Evolutionary conservation across 1,140 invertebrate species (phyloP), one percentile per base, ranked within the genome.

Genomic region (Zaprionus vittiger): DNA sequence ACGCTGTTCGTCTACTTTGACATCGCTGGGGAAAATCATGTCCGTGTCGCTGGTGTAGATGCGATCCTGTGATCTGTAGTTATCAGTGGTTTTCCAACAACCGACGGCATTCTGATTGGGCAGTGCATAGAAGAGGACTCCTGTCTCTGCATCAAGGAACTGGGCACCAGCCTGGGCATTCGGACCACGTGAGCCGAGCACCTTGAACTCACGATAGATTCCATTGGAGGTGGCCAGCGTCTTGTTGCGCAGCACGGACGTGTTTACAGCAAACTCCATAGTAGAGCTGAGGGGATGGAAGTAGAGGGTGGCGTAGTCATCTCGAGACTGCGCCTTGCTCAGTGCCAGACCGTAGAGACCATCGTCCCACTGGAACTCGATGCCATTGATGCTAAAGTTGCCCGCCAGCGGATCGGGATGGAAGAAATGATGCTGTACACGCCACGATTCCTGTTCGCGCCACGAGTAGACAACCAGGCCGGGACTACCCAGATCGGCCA

Each of bases 281-380:
- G 94, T 95, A 71, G 96, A 96, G 12, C 95, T 95, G 77, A 97
- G 94, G 0, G 96, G 95, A 91, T 97, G 96, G 93, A 97, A 97
- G 77, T 96, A 97, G 3, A 97, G 81, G 0, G 95, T 96, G 66
- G 96, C 95, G 82, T 93, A 96, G 31, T 96, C 96, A 67, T 96
- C 95, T 5, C 20, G 17, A 2, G 92, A 73, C 54, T 94, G 94
- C 0, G 95, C 94, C 6, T 94, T 94, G 4, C 95, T 94, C 11
- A 96, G 77, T 0, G 95, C 95, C 54, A 97, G 89, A 1, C 96
- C 96, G 63, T 97, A 97, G 1, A 97, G 83, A 9, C 95, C 96
- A 83, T 97, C 96, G 6, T 94, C 94, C 96, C 96, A 97, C 72
- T 95, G 95, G 89, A 97, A 97, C 65, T 94, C 94, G 34, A 95